Evolutionary conservation across 2,797 vertebrate genomes (phyloP), one percentile per base, ranked within the genome.

Genomic region (Eulemur albifrons): DNA sequence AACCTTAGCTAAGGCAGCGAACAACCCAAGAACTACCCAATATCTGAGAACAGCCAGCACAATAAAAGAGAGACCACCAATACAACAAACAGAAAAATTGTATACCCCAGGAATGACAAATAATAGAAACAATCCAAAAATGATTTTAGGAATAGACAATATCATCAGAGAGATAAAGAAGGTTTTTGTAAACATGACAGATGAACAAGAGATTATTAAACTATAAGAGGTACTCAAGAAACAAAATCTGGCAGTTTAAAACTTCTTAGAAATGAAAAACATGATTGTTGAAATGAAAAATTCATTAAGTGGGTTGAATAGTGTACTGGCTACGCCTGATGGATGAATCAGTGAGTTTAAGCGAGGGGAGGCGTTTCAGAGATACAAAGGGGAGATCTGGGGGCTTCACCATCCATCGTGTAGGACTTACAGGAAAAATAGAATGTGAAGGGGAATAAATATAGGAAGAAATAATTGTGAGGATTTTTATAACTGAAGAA

Each of bases 271-370:
- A 94, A 93, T 89, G 32, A 61, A 95, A 97, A 91, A 61, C 0
- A 0, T 94, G 79, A 94, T 63, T 70, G 30, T 82, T 97, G 82
- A 54, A 95, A 86, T 93, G 67, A 96, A 94, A 93, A 90, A 73
- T 57, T 95, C 17, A 69, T 48, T 93, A 69, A 87, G 40, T 54
- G 65, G n/a, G 5, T 67, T 40, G 57, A 96, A 38, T 23, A 61
- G 92, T 32, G 61, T 59, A 10, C 30, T 88, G 59, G 17, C 48
- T 69, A 50, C 4, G 83, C 23, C 20, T 73, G 45, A 87, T 3
- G 7, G 88, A 48, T 54, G 30, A 73, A 35, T 59, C 63, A 10
- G 18, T 67, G 43, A 43, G 27, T 79, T 35, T 57, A 82, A 73
- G 30, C 12, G 45, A 82, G 25, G 10, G 35, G 40, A 77, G 4